These are phyloP conservation scores for Metaphire vulgaris DNA, from an alignment of 1,140 invertebrate genomes.

Conservation along the genomic window DNA sequence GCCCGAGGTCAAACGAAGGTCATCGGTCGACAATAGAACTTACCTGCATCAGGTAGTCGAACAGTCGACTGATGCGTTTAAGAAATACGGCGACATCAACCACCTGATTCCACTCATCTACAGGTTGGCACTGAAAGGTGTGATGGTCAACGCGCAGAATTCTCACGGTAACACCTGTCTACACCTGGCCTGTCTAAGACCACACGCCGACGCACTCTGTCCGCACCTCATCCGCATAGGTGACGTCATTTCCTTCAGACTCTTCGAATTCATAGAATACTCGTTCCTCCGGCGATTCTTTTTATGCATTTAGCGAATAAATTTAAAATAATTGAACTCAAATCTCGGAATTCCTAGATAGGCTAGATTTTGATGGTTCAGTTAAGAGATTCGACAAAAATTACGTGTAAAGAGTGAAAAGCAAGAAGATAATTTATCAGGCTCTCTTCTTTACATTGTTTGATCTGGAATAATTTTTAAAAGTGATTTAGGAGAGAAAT, in stretches of 20 bases:
- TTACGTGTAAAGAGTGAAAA: too few species aligned
- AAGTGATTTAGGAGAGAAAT: too few species aligned
- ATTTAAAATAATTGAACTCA: too few species aligned
- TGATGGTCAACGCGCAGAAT: constrained; percentile 32
- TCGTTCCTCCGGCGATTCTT: too few species aligned
- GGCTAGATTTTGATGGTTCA: too few species aligned
- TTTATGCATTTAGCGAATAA: too few species aligned
- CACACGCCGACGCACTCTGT: constrained; percentile 24
- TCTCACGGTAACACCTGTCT: constrained; percentile 31
- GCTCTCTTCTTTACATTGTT: too few species aligned
- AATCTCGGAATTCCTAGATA: too few species aligned
- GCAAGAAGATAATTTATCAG: too few species aligned
- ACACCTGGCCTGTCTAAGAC: constrained; percentile 33
- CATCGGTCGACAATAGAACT: constrained; percentile 15
- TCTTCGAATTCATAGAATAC: neutral
- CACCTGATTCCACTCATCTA: constrained; percentile 30
- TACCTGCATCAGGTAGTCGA: constrained; percentile 28
- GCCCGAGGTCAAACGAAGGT: constrained; percentile 5
- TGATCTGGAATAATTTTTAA: too few species aligned
- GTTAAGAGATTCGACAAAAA: too few species aligned
- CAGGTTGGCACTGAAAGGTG: constrained; percentile 28
- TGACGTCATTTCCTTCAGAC: constrained; percentile 8
- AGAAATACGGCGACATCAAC: constrained; percentile 11
- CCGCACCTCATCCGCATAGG: constrained; percentile 31
- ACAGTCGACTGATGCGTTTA: constrained; percentile 20